Evolutionary conservation across 1,140 invertebrate genomes (phyloP).

Genomic region (Rhyacophila brunnea): DNA sequence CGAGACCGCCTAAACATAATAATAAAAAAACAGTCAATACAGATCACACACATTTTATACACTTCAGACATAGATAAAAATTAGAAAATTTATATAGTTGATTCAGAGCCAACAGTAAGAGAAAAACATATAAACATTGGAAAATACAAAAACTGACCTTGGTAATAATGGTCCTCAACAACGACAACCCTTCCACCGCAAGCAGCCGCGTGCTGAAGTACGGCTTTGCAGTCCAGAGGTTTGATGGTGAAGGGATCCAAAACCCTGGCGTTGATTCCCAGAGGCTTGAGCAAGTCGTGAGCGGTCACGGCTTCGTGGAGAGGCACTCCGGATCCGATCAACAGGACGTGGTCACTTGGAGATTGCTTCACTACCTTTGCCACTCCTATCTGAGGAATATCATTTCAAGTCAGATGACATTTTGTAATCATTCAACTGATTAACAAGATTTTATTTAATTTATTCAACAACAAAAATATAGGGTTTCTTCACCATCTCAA

Average conservation of each 20-base stretch:
- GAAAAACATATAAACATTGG: too few relatives aligned
- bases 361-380: conserved; percentile 77
- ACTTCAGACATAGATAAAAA: too few relatives aligned
- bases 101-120: too few relatives aligned
- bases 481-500: too few relatives aligned
- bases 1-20: conserved; percentile 77
- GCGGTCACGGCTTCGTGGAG: conserved; percentile 88
- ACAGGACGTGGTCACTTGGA: conserved; percentile 72
- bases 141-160: conserved; percentile 60
- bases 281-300: conserved; percentile 67
- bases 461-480: too few relatives aligned
- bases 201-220: conserved; percentile 77
- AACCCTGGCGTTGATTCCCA: conserved; percentile 73
- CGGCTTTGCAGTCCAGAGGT: conserved; percentile 81
- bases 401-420: too few relatives aligned
- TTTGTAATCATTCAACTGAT: background rate
- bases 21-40: background rate
- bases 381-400: conserved; percentile 63
- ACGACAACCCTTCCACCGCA: conserved; percentile 83
- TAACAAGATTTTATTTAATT: too few relatives aligned
- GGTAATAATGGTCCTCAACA: conserved; percentile 96
- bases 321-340: conserved; percentile 93
- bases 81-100: too few relatives aligned
- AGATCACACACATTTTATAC: too few relatives aligned
- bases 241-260: conserved; percentile 96